These are phyloP conservation scores for Turdus rufiventris DNA, from an alignment of 2,113 vertebrate species.

Conservation along the genomic window DNA sequence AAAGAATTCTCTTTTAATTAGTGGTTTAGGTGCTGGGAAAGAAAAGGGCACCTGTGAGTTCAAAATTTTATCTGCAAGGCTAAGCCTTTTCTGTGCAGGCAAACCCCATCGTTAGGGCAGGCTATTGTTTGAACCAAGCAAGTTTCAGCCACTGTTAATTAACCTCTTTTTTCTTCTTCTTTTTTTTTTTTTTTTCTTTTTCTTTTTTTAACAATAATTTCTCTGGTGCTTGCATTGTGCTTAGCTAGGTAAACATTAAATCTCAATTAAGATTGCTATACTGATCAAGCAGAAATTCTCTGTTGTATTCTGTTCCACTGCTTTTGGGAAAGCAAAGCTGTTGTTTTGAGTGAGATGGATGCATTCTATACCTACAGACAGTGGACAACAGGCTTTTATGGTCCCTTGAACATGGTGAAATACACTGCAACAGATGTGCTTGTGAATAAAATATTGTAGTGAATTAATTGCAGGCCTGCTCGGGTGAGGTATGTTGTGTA, in stretches of 20 bases:
- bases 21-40: not conserved
- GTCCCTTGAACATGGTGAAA: not conserved
- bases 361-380: not conserved
- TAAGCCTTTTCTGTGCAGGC: slow-evolving; percentile 35
- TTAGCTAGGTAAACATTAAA: slow-evolving; percentile 49
- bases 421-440: not conserved
- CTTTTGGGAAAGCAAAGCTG: not conserved
- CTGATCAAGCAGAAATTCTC: not conserved
- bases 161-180: not conserved
- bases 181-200: not conserved
- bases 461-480: not conserved
- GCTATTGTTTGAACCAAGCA: slow-evolving; percentile 27
- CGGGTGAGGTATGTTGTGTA: accelerated
- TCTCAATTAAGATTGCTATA: slow-evolving; percentile 49
- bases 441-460: not conserved
- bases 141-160: slow-evolving; percentile 56
- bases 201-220: not conserved
- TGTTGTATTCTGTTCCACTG: not conserved
- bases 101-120: not conserved
- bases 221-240: slow-evolving; percentile 13
- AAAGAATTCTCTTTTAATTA: slow-evolving; percentile 41
- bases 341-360: not conserved
- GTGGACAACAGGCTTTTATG: not conserved
- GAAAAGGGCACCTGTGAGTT: not conserved
- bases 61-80: slow-evolving; percentile 61